Conservation (phyloP, 2,888 invertebrate species). For the Thecocarcelia acutangulata region DNA sequence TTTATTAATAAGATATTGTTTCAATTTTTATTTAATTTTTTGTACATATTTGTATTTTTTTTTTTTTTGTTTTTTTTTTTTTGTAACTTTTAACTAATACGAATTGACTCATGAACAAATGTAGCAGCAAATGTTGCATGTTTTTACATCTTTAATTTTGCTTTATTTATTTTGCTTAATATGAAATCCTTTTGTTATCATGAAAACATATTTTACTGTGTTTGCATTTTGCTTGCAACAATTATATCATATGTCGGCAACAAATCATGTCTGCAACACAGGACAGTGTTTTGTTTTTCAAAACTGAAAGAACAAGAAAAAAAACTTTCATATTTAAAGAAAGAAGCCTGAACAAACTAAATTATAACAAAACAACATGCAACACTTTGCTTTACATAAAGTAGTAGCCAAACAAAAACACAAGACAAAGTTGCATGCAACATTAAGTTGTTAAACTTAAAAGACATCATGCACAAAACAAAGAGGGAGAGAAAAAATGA, state of each 20-base stretch:
- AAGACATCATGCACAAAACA: slow-evolving; percentile 16
- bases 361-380: slow-evolving; percentile 69
- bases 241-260: slow-evolving; percentile 63
- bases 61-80: no score
- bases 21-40: no score
- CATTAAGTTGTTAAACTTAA: slow-evolving; percentile 41
- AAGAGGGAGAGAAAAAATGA: slow-evolving; percentile 47
- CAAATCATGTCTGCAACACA: slow-evolving; percentile 62
- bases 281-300: slow-evolving; percentile 19
- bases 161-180: slow-evolving; percentile 47
- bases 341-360: slow-evolving; percentile 56
- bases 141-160: slow-evolving; percentile 36
- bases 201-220: slow-evolving; percentile 60
- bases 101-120: no score
- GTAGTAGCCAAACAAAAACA: slow-evolving; percentile 58
- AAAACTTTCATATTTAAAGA: not conserved
- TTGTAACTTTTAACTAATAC: no score
- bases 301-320: not conserved
- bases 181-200: slow-evolving; percentile 60
- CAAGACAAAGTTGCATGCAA: slow-evolving; percentile 63
- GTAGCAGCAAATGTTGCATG: slow-evolving; percentile 46
- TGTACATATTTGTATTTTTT: no score
- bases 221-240: slow-evolving; percentile 61
- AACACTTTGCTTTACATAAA: slow-evolving; percentile 65
- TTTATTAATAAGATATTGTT: no score